These are phyloP conservation scores for Rugalucina vietnamica DNA, from an alignment of 2,888 invertebrate genomes.

Conservation along the genomic window DNA sequence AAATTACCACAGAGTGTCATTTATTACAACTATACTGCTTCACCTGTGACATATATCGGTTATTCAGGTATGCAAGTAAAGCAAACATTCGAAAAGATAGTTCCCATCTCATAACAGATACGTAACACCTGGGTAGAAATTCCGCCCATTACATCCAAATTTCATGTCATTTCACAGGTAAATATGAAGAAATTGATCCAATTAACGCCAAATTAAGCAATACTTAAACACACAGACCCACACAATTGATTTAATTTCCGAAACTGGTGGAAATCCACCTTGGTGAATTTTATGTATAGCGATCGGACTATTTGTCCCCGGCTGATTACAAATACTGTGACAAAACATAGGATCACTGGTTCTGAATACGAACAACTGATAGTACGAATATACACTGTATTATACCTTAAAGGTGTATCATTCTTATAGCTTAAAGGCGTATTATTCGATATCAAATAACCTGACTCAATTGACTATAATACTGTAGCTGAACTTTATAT, in stretches of 20 bases:
- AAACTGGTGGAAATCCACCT: not conserved
- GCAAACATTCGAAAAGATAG: conserved; percentile 6
- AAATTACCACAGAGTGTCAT: not conserved
- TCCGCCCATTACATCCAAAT: not conserved
- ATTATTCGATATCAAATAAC: not conserved
- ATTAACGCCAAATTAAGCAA: conserved; percentile 8
- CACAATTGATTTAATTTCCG: not conserved
- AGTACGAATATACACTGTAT: not conserved
- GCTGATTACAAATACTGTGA: conserved; percentile 1
- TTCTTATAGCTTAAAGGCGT: not conserved
- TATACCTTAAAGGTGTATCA: not conserved
- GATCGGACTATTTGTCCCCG: conserved; percentile 7
- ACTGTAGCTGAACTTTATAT: not conserved
- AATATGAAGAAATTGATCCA: not conserved
- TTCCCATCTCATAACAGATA: not conserved
- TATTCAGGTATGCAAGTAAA: not conserved
- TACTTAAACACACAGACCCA: not conserved
- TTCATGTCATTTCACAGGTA: not conserved
- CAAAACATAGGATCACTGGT: not conserved
- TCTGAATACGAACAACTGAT: not conserved
- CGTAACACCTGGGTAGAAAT: conserved; percentile 3
- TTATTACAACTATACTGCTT: conserved; percentile 3
- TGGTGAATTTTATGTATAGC: not conserved
- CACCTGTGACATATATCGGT: conserved; percentile 7
- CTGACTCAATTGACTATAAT: not conserved